These are phyloP conservation scores for Zeuzera pyrina DNA, from an alignment of 2,888 invertebrate species.

Conservation along the genomic window DNA sequence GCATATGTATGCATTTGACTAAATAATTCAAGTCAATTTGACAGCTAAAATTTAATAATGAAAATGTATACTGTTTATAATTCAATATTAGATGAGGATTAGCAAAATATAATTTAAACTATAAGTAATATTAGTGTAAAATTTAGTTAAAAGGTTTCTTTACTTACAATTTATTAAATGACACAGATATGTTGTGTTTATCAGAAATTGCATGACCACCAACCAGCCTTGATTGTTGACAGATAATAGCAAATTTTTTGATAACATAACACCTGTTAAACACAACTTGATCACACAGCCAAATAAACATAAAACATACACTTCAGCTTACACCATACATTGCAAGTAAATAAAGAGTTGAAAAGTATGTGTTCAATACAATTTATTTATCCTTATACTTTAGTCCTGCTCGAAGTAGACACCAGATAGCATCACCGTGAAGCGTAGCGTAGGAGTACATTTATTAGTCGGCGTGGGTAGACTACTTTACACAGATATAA, in stretches of 20 bases:
- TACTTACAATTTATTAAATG: no score
- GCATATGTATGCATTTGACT: no score
- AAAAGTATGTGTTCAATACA: conserved; percentile 28
- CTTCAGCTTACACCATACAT: conserved; percentile 20
- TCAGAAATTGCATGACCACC: no score
- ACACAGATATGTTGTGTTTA: no score
- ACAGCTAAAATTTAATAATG: no score
- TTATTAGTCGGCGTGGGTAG: conserved; percentile 62
- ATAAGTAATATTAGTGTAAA: no score
- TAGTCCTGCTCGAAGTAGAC: conserved; percentile 24
- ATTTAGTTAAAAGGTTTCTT: no score
- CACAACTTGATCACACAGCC: conserved; percentile 1
- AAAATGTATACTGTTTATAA: no score
- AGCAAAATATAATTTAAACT: no score
- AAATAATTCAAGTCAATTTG: no score
- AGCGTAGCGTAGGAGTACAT: conserved; percentile 57
- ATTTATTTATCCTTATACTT: conserved; percentile 35
- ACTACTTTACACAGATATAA: conserved; percentile 47
- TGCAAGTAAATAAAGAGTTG: conserved; percentile 5
- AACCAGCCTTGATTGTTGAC: conserved; percentile 38
- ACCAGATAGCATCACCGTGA: conserved; percentile 30
- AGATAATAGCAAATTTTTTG: conserved; percentile 24
- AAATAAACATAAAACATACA: conserved; percentile 14
- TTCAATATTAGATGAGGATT: no score
- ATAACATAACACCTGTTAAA: conserved; percentile 14